These are phyloP conservation scores for Amaurobius ferox DNA, from an alignment of 2,888 invertebrate species.

Conservation along the genomic window DNA sequence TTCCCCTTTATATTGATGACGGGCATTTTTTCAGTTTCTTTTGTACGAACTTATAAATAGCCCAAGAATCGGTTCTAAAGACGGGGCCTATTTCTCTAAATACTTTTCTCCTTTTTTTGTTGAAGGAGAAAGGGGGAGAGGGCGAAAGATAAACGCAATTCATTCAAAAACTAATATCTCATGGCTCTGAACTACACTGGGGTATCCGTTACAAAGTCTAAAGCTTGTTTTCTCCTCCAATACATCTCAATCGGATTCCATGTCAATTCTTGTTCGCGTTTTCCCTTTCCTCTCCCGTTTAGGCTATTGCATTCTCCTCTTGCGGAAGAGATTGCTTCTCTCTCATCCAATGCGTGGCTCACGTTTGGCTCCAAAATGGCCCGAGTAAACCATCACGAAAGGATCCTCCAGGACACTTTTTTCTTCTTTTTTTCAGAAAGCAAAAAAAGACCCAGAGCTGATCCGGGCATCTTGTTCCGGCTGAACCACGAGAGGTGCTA, in stretches of 20 bases:
- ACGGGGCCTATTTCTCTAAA: constrained; percentile 1
- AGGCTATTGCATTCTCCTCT: not conserved
- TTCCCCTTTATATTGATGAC: no score
- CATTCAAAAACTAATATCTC: constrained; percentile 65
- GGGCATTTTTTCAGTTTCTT: no score
- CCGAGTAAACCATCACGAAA: not conserved
- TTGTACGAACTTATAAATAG: no score
- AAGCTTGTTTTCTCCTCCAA: constrained; percentile 69
- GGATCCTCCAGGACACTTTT: not conserved
- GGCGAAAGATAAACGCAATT: constrained; percentile 9
- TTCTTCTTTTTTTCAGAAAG: not conserved
- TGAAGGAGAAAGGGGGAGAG: no score
- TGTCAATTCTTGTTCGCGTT: constrained; percentile 52
- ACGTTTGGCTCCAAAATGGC: not conserved
- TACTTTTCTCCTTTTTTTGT: not conserved
- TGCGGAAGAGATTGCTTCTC: not conserved
- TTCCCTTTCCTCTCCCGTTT: not conserved
- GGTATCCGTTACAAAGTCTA: constrained; percentile 68
- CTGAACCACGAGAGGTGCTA: no score
- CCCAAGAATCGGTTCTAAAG: no score
- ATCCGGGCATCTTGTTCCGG: no score
- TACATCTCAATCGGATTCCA: constrained; percentile 69
- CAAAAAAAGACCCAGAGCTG: no score
- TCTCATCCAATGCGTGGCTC: not conserved
- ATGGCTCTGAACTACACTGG: constrained; percentile 38